Conservation (phyloP, 2,113 vertebrate species). For the Gnathonemus echidnorhynchus region DNA sequence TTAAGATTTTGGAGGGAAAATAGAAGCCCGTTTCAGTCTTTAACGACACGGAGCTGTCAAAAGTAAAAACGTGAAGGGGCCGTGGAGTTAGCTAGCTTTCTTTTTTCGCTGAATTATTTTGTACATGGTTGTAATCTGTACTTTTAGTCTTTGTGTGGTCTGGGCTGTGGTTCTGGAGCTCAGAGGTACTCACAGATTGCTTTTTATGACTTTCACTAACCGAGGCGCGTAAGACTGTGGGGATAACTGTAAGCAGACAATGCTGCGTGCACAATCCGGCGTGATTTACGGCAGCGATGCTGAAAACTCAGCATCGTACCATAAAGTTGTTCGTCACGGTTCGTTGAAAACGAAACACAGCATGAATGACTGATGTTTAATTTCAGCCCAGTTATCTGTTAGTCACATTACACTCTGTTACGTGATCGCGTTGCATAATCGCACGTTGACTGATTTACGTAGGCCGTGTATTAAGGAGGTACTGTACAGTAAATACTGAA, state of each 20-base stretch:
- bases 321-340: slow-evolving; percentile 8
- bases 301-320: background rate
- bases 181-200: background rate
- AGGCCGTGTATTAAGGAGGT: background rate
- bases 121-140: background rate
- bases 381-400: slow-evolving; percentile 15
- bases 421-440: background rate
- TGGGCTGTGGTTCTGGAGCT: background rate
- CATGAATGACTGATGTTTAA: slow-evolving; percentile 11
- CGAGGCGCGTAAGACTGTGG: background rate
- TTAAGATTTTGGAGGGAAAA: background rate
- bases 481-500: background rate
- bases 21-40: background rate
- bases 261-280: background rate
- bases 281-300: background rate
- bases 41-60: background rate
- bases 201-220: background rate
- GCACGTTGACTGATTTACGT: background rate
- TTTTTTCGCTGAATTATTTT: background rate
- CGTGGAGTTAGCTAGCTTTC: background rate
- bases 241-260: background rate
- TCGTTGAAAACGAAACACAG: slow-evolving; percentile 5
- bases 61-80: background rate
- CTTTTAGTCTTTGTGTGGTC: background rate
- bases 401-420: background rate